Conservation (phyloP, 2,113 vertebrate species). For the Lampris megalopsis region DNA sequence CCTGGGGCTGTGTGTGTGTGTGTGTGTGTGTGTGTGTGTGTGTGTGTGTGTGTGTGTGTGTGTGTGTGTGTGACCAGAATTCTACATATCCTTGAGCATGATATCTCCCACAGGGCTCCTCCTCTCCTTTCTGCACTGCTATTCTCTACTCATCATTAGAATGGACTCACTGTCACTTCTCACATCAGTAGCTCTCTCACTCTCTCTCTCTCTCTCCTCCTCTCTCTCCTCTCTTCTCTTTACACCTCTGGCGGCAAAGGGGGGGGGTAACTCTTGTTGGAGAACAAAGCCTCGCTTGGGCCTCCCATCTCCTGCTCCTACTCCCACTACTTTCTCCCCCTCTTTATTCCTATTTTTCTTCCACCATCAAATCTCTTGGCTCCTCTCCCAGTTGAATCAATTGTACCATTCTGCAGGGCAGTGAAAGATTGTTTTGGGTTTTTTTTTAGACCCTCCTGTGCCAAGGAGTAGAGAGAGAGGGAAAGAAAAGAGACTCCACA, state of each 20-base stretch:
- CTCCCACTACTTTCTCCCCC: neutral
- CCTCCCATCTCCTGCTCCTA: slow-evolving; percentile 15
- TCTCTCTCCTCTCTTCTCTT: slow-evolving; percentile 28
- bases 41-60: slow-evolving; percentile 14
- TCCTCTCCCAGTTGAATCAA: slow-evolving; percentile 22
- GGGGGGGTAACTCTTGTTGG: neutral
- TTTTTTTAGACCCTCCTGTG: neutral
- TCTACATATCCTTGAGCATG: slow-evolving; percentile 36
- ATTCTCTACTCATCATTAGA: slow-evolving; percentile 62
- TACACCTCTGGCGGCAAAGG: neutral
- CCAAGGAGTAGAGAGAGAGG: slow-evolving; percentile 17
- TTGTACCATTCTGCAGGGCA: slow-evolving; percentile 45
- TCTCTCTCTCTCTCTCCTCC: slow-evolving; percentile 26
- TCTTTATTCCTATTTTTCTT: slow-evolving; percentile 4
- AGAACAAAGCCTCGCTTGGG: slow-evolving; percentile 54
- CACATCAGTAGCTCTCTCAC: slow-evolving; percentile 46
- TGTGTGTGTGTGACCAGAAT: slow-evolving; percentile 8
- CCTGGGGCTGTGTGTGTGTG: neutral
- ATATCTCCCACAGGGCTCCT: slow-evolving; percentile 53
- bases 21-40: slow-evolving; percentile 22
- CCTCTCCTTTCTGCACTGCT: slow-evolving; percentile 21
- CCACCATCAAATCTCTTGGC: slow-evolving; percentile 45
- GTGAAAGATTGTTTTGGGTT: slow-evolving; percentile 5
- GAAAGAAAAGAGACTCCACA: slow-evolving; percentile 4
- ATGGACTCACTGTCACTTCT: slow-evolving; percentile 63